Conservation (phyloP, 2,888 invertebrate species). For the Metopia argyrocephala region DNA sequence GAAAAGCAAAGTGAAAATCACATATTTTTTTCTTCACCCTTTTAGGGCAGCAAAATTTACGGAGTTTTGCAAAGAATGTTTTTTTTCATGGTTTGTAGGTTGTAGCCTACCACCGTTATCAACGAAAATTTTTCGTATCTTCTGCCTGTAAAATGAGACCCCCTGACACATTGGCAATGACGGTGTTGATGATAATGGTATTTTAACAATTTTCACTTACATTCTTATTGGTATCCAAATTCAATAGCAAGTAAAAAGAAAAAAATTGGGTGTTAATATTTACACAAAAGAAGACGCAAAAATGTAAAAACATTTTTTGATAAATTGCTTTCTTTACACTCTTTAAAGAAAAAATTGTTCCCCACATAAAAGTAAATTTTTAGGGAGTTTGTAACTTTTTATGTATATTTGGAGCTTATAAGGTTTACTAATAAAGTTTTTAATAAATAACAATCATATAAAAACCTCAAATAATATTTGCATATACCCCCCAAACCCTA, state of each 20-base stretch:
- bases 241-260: background rate
- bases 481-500: too few species aligned
- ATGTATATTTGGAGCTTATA: background rate
- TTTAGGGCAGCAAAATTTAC: background rate
- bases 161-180: background rate
- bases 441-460: too few species aligned
- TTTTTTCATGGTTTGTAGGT: background rate
- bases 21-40: background rate
- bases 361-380: background rate
- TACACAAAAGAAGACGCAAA: background rate
- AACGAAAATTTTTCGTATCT: background rate
- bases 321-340: background rate
- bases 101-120: background rate
- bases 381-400: too few species aligned
- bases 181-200: background rate
- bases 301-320: conserved; percentile 4
- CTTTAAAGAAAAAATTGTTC: background rate
- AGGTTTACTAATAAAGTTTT: background rate
- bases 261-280: conserved; percentile 40
- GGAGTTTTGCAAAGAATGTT: background rate
- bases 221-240: background rate
- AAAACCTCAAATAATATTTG: too few species aligned
- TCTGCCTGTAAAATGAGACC: background rate
- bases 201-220: conserved; percentile 23
- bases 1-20: too few species aligned